A percentile compares a stretch with the other conserved stretches of the same genome.
phyloP scores from a whole-genome alignment of 1,140 invertebrate genomes.

The Pseudomyrmex sp. region DNA sequence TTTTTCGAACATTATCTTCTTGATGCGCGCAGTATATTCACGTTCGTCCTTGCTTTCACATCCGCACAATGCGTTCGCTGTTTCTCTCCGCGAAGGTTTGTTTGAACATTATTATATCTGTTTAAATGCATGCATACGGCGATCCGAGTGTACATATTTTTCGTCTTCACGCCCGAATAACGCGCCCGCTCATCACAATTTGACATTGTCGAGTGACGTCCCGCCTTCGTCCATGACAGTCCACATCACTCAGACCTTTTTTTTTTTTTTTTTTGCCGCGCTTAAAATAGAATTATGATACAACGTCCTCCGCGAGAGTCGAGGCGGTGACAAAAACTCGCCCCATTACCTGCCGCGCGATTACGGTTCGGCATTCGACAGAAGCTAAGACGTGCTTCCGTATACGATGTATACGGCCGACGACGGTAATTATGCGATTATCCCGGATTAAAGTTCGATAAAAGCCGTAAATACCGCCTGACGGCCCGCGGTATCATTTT shows the following conservation, averaged over 20 bases:
- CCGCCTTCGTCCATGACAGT: slow-evolving; percentile 31
- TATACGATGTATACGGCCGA: slow-evolving; percentile 1
- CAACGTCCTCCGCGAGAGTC: neutral
- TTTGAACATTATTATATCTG: neutral
- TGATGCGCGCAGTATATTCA: neutral
- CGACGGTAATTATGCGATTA: slow-evolving; percentile 49
- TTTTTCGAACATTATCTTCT: neutral
- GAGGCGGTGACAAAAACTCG: slow-evolving; percentile 50
- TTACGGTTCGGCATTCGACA: slow-evolving; percentile 40
- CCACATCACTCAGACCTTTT: slow-evolving; percentile 34
- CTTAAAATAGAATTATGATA: slow-evolving; percentile 55
- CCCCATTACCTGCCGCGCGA: slow-evolving; percentile 48
- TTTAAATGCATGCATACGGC: neutral
- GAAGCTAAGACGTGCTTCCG: slow-evolving; percentile 33
- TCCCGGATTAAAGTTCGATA: slow-evolving; percentile 51
- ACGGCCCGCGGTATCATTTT: slow-evolving; percentile 39
- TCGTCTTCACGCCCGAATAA: neutral
- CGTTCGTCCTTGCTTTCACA: neutral
- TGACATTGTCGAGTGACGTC: slow-evolving; percentile 33
- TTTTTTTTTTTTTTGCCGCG: slow-evolving; percentile 17
- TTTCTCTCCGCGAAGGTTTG: neutral
- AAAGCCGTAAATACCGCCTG: slow-evolving; percentile 26
- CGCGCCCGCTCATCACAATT: slow-evolving; percentile 7
- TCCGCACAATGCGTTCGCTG: neutral
- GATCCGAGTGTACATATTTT: neutral